Evolutionary conservation across 2,888 invertebrate genomes (phyloP).

Genomic region (Heliconius aoede): DNA sequence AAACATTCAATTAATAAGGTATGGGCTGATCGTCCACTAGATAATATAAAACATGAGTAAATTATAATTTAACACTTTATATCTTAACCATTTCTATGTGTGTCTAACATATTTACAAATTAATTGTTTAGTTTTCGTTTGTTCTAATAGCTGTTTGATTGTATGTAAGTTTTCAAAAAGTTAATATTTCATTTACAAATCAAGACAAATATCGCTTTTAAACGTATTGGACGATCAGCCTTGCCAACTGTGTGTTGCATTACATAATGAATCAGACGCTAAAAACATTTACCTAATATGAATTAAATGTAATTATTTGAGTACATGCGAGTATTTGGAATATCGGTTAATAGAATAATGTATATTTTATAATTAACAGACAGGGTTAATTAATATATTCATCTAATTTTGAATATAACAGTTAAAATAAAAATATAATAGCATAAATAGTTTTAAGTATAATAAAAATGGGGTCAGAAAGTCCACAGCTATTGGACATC

Average conservation of each 20-base stretch:
- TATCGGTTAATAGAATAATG: conserved; percentile 24
- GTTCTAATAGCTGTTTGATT: not conserved
- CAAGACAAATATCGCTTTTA: not conserved
- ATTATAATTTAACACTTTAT: not conserved
- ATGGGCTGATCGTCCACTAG: conserved; percentile 48
- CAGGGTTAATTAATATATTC: not conserved
- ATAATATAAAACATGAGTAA: not conserved
- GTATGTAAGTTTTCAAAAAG: not conserved
- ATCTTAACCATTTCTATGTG: not conserved
- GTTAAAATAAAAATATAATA: conserved; percentile 28
- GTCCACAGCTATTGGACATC: conserved; percentile 48
- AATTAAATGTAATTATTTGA: conserved; percentile 31
- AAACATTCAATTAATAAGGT: conserved; percentile 68
- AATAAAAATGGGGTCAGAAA: conserved; percentile 7
- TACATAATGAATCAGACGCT: conserved; percentile 17
- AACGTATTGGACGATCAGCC: conserved; percentile 10
- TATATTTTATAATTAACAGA: conserved; percentile 11
- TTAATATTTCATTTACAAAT: not conserved
- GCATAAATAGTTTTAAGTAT: conserved; percentile 14
- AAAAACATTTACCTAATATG: conserved; percentile 25
- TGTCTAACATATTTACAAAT: not conserved
- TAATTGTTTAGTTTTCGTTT: not conserved
- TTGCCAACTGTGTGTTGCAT: conserved; percentile 17
- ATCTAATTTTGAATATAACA: not conserved
- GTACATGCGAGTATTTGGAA: conserved; percentile 16